Evolutionary conservation across 2,888 invertebrate species (phyloP), one percentile per base, ranked within the genome.

Genomic region (Drosophila kokeensis): DNA sequence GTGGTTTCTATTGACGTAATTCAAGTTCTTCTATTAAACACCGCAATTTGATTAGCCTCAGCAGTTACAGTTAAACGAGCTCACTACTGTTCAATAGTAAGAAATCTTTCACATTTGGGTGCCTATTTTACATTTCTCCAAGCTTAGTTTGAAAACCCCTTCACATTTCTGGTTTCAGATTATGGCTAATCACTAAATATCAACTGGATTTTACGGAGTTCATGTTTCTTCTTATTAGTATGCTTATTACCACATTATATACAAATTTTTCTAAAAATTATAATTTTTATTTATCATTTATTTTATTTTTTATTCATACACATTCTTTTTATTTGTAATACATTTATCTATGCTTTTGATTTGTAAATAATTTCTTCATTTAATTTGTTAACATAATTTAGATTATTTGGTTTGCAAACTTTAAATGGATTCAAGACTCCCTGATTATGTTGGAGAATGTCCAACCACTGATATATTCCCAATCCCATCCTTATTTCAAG

Each of bases 171-270:
- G 7, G 95, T 95, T 91, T 94, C 95, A 80, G 93, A 95, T 83
- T 96, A 95, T 93, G 96, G 96, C 0, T 94, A 95, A 59, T 94
- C 94, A 53, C 96, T 96, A 95, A 94, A 94, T 96, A 91, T 94
- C 95, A 65, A 96, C 96, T 69, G 96, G 96, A 92, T 96, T 96
- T 45, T 96, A 96, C 90, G 96, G 96, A 4, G 24, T 96, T 58
- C 96, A 96, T 94, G 96, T 96, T 52, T 93, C 30, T 95, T 95
- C 83, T 82, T 95, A 87, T 63, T 92, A 81, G 86, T 94, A 61
- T 94, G 94, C 90, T 90, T 94, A 83, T 71, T 94, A 27, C 95
- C 95, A 29, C 91, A 94, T 65, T 83, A 78, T 92, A 90, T 68
- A 92, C 92, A 60, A 94, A 95, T 80, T 95, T 95, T 88, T 94